phyloP scores from a whole-genome alignment of 2,113 vertebrate species.

The Albula glossodonta region DNA sequence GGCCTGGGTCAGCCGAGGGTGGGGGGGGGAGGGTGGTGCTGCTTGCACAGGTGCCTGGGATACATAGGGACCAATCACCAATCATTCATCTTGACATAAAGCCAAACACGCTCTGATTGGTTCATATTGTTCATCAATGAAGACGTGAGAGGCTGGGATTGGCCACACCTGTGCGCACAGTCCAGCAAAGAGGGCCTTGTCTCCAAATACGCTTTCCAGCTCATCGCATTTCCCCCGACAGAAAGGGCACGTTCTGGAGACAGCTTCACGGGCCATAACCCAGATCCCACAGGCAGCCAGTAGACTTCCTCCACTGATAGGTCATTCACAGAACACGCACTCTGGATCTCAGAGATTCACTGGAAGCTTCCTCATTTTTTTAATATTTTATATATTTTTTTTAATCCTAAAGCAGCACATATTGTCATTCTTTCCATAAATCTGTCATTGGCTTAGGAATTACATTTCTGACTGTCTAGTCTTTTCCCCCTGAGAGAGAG shows the following conservation, averaged over 20 bases:
- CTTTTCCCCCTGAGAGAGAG: background rate
- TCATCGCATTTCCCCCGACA: background rate
- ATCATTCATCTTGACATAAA: conserved; percentile 23
- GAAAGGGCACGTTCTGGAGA: background rate
- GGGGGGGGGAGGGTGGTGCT: background rate
- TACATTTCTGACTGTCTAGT: too few species aligned
- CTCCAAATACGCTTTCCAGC: background rate
- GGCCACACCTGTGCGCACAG: background rate
- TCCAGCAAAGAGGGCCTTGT: background rate
- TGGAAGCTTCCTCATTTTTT: too few species aligned
- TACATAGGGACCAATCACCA: background rate
- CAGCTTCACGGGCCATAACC: too few species aligned
- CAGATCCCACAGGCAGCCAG: too few species aligned
- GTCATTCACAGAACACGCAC: too few species aligned
- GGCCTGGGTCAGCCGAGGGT: background rate
- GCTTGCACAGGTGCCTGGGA: conserved; percentile 35
- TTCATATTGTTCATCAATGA: conserved; percentile 54
- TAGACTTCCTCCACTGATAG: too few species aligned
- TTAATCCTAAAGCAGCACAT: background rate
- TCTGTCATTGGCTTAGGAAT: background rate
- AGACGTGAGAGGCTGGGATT: conserved; percentile 25
- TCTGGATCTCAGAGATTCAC: too few species aligned
- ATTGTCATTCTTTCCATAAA: background rate
- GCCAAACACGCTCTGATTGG: conserved; percentile 33
- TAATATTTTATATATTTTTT: background rate